A percentile compares a stretch with the other conserved stretches of the same genome.
Evolutionary conservation across 2,113 vertebrate species (phyloP).

Genomic region (Myotis brandtii): DNA sequence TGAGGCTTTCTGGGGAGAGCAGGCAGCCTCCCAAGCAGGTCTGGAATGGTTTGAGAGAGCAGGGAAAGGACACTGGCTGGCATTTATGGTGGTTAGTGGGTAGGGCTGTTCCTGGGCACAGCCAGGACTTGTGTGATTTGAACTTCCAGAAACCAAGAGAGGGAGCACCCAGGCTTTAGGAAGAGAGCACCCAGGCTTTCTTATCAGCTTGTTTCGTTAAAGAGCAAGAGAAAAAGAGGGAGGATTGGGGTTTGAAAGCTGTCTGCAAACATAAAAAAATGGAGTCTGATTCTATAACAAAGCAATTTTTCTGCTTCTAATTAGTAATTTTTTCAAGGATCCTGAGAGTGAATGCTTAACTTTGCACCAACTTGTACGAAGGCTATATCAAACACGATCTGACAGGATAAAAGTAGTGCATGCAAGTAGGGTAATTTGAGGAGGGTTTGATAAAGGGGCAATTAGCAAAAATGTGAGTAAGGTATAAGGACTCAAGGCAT

Average conservation of each 20-base stretch:
- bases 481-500: neutral
- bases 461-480: neutral
- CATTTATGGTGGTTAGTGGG: neutral
- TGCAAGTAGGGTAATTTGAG: neutral
- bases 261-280: neutral
- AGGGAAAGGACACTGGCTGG: too few relatives aligned
- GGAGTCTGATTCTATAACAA: neutral
- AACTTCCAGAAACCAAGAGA: neutral
- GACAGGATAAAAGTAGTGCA: neutral
- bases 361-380: neutral
- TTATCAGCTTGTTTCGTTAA: neutral
- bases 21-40: neutral
- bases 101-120: neutral
- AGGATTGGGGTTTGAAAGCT: neutral
- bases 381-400: neutral
- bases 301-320: neutral
- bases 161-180: neutral
- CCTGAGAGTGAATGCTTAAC: neutral
- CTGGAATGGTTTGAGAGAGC: neutral
- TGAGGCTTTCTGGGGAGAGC: neutral
- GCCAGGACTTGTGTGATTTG: neutral
- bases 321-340: neutral
- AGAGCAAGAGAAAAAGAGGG: neutral
- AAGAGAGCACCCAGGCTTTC: neutral
- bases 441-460: neutral